Conservation (phyloP, 92 coral and sea anemone genomes). For the Nematostella vectensis region DNA sequence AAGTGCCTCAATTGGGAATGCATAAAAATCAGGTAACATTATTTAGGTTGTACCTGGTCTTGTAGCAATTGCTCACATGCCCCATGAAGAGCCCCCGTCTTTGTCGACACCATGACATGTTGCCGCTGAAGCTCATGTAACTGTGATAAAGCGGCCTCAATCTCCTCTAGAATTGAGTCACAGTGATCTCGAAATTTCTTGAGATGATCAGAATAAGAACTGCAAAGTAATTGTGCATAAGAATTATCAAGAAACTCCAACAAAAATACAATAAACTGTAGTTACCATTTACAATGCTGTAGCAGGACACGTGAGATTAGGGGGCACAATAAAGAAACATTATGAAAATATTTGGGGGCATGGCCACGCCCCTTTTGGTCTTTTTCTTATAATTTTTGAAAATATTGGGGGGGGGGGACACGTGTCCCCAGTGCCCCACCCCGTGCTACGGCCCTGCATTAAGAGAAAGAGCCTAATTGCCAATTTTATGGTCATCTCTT, state of each 20-base stretch:
- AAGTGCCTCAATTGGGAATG: no score
- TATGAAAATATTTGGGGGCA: no score
- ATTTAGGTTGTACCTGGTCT: conserved; percentile 77
- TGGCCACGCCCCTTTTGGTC: no score
- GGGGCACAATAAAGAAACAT: no score
- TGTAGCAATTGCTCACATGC: conserved; percentile 97
- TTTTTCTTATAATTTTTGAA: no score
- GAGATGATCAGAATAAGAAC: conserved; percentile 89
- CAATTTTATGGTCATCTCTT: no score
- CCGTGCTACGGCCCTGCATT: no score
- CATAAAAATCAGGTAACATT: no score
- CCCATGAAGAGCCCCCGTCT: conserved; percentile 95
- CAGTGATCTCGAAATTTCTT: conserved; percentile 88
- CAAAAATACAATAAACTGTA: neutral
- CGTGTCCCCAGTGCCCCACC: no score
- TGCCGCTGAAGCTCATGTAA: conserved; percentile 78
- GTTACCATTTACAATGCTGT: neutral
- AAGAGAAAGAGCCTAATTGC: no score
- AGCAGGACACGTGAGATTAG: neutral
- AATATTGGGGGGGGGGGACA: no score
- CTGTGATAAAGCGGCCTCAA: conserved; percentile 61
- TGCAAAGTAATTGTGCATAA: conserved; percentile 12
- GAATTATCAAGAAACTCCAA: no score
- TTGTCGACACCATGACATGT: conserved; percentile 93
- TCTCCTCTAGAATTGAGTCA: conserved; percentile 71